Conservation (phyloP, 2,797 vertebrate species). For the Poeciliopsis gracilis region DNA sequence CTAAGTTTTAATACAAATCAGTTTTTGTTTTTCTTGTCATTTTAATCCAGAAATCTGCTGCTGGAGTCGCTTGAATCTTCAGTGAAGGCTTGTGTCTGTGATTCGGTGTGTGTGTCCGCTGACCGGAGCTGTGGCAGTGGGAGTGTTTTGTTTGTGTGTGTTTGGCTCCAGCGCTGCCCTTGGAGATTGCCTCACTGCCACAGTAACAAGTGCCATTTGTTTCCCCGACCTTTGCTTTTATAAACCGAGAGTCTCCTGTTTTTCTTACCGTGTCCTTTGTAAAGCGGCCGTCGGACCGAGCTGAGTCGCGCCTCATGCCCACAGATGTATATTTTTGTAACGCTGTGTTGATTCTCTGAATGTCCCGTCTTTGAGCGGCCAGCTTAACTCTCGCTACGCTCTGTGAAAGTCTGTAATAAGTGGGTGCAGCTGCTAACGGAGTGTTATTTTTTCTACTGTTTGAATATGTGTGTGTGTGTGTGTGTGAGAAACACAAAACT, state of each 20-base stretch:
- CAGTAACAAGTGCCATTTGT: slow-evolving; percentile 67
- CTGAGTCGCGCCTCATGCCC: slow-evolving; percentile 41
- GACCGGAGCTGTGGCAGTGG: slow-evolving; percentile 15
- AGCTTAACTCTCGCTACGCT: slow-evolving; percentile 38
- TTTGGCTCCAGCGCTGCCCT: slow-evolving; percentile 50
- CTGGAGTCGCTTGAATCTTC: slow-evolving; percentile 1
- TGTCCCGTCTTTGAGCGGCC: slow-evolving; percentile 46
- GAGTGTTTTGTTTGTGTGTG: slow-evolving; percentile 44
- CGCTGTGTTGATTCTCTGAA: slow-evolving; percentile 54
- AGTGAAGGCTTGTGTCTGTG: slow-evolving; percentile 13
- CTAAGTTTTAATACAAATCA: not conserved
- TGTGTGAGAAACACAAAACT: slow-evolving; percentile 34
- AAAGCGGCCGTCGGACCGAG: slow-evolving; percentile 32
- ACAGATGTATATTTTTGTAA: slow-evolving; percentile 80
- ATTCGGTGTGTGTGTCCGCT: not conserved
- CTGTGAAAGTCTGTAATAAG: slow-evolving; percentile 33
- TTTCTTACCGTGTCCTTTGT: slow-evolving; percentile 52
- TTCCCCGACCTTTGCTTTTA: slow-evolving; percentile 59
- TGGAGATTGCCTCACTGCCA: slow-evolving; percentile 45
- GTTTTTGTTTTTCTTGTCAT: not conserved
- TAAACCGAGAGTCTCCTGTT: slow-evolving; percentile 52
- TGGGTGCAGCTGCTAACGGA: slow-evolving; percentile 17
- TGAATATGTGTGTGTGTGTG: slow-evolving; percentile 22
- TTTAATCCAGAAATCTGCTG: not conserved
- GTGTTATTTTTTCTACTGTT: slow-evolving; percentile 29